Percentiles rank a stretch among this genome's conserved stretches.
These are phyloP conservation scores for Phoeniculus purpureus DNA, from an alignment of 2,797 vertebrate genomes.

Conservation along the genomic window DNA sequence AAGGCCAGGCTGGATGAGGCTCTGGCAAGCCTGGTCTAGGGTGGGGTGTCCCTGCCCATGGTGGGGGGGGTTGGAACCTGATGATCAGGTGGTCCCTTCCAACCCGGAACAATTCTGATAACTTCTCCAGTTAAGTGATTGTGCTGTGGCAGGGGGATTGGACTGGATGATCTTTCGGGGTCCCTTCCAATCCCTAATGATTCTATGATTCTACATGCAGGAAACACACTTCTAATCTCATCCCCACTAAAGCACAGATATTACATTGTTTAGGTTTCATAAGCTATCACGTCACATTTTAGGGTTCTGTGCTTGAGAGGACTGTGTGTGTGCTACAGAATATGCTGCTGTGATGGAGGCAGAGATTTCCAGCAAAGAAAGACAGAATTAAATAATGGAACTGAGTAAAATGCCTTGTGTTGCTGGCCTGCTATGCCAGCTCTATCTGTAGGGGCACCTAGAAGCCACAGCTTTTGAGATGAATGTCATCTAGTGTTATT, in stretches of 20 bases:
- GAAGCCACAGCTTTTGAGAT: slow-evolving; percentile 3
- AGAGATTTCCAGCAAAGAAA: not conserved
- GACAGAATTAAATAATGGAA: not conserved
- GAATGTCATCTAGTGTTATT: slow-evolving; percentile 20
- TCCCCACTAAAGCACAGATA: not conserved
- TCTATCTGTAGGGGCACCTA: not conserved
- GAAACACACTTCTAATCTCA: not conserved
- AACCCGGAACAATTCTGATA: no score
- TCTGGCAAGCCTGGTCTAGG: no score
- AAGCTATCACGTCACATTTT: not conserved
- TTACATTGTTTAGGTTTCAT: not conserved
- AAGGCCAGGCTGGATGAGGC: no score
- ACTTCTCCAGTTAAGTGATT: no score
- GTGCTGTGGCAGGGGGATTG: no score
- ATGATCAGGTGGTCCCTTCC: no score
- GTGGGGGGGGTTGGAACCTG: no score
- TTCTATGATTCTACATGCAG: no score
- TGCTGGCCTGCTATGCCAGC: not conserved
- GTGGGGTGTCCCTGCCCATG: no score
- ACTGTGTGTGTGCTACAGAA: not conserved
- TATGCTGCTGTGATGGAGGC: rapidly evolving
- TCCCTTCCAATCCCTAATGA: no score
- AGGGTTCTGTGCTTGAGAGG: not conserved
- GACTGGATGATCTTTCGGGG: no score
- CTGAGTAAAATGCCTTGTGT: not conserved